Evolutionary conservation across 2,888 invertebrate genomes (phyloP), one percentile per base, ranked within the genome.

Genomic region (Lasius fuliginosus): DNA sequence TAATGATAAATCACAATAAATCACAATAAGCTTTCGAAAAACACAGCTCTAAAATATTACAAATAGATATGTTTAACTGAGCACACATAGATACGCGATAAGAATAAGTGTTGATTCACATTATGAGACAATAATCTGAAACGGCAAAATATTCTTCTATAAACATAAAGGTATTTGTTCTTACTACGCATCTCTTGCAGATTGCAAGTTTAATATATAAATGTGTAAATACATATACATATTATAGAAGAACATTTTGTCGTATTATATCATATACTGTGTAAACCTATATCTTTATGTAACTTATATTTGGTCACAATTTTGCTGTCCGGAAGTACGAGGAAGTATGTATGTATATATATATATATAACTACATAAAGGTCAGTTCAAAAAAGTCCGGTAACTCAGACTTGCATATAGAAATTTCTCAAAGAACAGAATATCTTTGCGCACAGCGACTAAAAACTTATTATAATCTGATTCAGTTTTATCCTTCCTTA

Each of bases 291-390:
- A 53, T 53, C 53, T 53, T 53, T 8, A 53, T 53, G n/a, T 53
- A 76, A 65, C 56, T 67, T 67, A 77, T 76, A 33, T 65, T 65
- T 76, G 75, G 36, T n/a, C 53, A 53, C 65, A 36, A 46, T 64
- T 49, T 75, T 15, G 62, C 30, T 36, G 42, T 74, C 18, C 27
- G 15, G 49, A 71, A 71, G 42, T 42, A 62, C 12, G 27, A 58
- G 18, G 18, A 60, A 30, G 15, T 23, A 23, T 23, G 0, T 23
- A 23, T 23, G 0, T 23, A 23, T 23, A 23, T 23, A 23, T 49
- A 76, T 1, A 18, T 33, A 62, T 30, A 33, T n/a, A 75, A 76
- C n/a, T 33, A 75, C 65, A 65, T 42, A 67, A 77, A 77, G 56
- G n/a, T 56, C 40, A 18, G 12, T 77, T 53, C 23, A 68, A 18